Conservation (phyloP, 23 tunicate species). For the Styela plicata region DNA sequence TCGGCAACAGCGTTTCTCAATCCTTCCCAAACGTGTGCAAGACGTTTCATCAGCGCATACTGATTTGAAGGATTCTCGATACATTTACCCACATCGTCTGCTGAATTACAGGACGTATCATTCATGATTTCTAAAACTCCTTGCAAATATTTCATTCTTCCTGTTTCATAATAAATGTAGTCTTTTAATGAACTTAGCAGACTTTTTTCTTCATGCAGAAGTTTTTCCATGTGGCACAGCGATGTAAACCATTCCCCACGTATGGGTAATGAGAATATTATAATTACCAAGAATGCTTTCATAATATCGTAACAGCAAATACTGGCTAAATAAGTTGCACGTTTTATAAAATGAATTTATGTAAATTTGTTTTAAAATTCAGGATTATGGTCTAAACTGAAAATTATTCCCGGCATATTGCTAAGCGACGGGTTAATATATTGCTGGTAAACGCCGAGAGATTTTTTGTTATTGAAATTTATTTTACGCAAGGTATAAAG, state of each 20-base stretch:
- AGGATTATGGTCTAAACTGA: no score
- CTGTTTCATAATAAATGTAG: neutral
- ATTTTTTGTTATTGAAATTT: no score
- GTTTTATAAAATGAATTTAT: no score
- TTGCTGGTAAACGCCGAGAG: no score
- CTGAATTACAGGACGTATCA: neutral
- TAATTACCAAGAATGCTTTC: neutral
- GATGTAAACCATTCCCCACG: constrained; percentile 9
- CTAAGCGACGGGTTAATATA: no score
- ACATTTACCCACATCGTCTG: neutral
- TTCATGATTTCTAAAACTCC: neutral
- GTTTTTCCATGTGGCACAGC: neutral
- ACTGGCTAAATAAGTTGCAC: no score
- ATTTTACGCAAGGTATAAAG: no score
- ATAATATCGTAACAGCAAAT: no score
- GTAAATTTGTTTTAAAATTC: no score
- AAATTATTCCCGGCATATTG: no score
- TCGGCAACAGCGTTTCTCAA: neutral
- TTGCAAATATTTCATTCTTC: neutral
- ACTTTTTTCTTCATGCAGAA: neutral
- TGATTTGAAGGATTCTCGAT: neutral
- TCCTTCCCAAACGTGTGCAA: constrained; percentile 3
- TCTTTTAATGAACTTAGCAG: neutral
- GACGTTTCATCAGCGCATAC: neutral
- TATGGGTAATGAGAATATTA: neutral